Conservation (phyloP, 92 coral and sea anemone species). For the Porites evermanni region DNA sequence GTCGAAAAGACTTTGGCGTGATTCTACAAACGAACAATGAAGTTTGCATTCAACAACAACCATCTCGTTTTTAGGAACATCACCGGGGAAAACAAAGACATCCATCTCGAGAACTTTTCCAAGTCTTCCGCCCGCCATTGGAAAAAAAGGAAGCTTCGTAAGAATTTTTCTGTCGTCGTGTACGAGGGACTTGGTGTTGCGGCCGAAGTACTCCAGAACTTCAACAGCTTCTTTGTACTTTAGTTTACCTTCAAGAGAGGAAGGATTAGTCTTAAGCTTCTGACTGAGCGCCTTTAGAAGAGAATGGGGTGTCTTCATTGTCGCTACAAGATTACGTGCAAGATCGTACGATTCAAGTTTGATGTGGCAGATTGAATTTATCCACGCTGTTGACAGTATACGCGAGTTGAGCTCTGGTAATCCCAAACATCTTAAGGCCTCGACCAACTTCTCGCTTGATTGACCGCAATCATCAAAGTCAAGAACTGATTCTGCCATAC, state of each 20-base stretch:
- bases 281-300: slow-evolving; percentile 56
- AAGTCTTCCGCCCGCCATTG: slow-evolving; percentile 36
- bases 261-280: slow-evolving; percentile 12
- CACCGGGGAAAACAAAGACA: slow-evolving; percentile 45
- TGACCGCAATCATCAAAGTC: not conserved
- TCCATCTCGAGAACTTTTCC: not conserved
- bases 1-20: slow-evolving; percentile 8
- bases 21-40: slow-evolving; percentile 44
- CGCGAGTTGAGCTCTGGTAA: slow-evolving; percentile 43
- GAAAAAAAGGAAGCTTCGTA: slow-evolving; percentile 59
- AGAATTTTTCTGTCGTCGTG: slow-evolving; percentile 1
- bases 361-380: too few species aligned
- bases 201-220: slow-evolving; percentile 55
- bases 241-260: not conserved
- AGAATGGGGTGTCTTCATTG: slow-evolving; percentile 49
- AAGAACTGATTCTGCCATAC: slow-evolving; percentile 49
- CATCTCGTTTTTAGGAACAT: slow-evolving; percentile 56
- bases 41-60: slow-evolving; percentile 26
- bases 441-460: not conserved
- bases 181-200: not conserved
- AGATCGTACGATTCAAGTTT: not conserved
- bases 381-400: not conserved
- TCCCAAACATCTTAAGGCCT: slow-evolving; percentile 2
- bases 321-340: slow-evolving; percentile 53
- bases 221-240: not conserved